A percentile compares a stretch with the other conserved stretches of the same genome.
phyloP scores from a whole-genome alignment of 2,113 vertebrate species.

The Zosterops pallidus region DNA sequence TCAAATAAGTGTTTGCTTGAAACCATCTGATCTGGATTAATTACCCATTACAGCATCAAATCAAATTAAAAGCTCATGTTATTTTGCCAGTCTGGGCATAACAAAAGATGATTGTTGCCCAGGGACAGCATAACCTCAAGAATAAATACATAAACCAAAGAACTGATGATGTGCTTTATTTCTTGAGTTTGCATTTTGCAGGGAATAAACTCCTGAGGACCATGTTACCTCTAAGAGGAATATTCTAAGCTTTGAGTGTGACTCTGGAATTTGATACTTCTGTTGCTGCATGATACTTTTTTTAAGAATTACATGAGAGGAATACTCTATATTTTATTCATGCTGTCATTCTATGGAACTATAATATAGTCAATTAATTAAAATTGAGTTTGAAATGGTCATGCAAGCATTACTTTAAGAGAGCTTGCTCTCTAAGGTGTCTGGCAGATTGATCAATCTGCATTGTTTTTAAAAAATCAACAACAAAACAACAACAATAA shows the following conservation, averaged over 20 bases:
- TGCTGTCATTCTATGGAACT: not conserved
- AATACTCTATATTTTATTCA: not conserved
- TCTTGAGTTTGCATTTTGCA: not conserved
- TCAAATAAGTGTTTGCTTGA: not conserved
- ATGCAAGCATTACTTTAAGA: not conserved
- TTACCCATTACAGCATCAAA: not conserved
- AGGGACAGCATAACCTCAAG: not conserved
- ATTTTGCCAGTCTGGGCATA: not conserved
- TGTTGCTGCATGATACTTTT: not conserved
- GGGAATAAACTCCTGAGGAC: not conserved
- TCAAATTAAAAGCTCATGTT: not conserved
- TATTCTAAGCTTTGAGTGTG: not conserved
- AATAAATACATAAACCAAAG: not conserved
- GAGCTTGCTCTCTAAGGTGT: not conserved
- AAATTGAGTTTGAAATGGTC: not conserved
- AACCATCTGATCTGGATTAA: constrained; percentile 31
- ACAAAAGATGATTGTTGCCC: not conserved
- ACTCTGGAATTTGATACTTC: not conserved
- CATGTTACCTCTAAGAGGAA: not conserved
- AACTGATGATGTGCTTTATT: not conserved
- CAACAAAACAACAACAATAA: not conserved
- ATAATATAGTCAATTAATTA: not conserved
- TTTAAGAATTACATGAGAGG: not conserved
- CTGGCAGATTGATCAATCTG: not conserved
- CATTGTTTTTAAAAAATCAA: not conserved